Conservation (phyloP, 2,888 invertebrate species). For the Hypomecis punctinalis region DNA sequence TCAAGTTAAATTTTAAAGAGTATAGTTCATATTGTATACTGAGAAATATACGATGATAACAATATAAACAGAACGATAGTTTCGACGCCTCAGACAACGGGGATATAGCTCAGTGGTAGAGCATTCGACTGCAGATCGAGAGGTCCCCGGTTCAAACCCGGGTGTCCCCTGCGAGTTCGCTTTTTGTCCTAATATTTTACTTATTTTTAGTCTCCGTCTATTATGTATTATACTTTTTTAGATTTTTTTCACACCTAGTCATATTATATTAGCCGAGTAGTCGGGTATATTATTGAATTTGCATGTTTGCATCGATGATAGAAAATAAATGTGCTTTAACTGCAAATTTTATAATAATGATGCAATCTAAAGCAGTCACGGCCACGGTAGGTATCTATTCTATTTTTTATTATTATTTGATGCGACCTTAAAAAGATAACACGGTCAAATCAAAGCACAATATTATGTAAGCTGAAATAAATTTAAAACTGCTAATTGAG, state of each 20-base stretch:
- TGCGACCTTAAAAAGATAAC: not conserved
- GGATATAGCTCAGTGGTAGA: conserved; percentile 67
- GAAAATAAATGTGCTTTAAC: not conserved
- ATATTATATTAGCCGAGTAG: not conserved
- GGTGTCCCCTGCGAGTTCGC: conserved; percentile 37
- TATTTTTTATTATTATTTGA: not conserved
- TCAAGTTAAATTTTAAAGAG: too few species aligned
- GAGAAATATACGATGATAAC: conserved; percentile 5
- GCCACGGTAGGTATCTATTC: not conserved
- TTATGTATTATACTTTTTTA: not conserved
- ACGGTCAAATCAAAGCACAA: not conserved
- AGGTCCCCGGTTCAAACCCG: conserved; percentile 47
- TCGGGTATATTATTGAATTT: too few species aligned
- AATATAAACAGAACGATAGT: conserved; percentile 4
- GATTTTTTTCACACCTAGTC: not conserved
- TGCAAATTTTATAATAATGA: not conserved
- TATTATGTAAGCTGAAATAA: not conserved
- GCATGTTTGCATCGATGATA: not conserved
- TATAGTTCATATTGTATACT: too few species aligned
- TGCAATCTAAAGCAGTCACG: not conserved
- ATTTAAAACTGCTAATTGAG: too few species aligned
- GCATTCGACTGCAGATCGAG: conserved; percentile 60
- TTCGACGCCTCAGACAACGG: conserved; percentile 33
- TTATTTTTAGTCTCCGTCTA: not conserved
- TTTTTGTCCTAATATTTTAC: conserved; percentile 25